Base-by-base conservation (phyloP, 2,113 vertebrate genomes). In the Jaculus jaculus region DNA sequence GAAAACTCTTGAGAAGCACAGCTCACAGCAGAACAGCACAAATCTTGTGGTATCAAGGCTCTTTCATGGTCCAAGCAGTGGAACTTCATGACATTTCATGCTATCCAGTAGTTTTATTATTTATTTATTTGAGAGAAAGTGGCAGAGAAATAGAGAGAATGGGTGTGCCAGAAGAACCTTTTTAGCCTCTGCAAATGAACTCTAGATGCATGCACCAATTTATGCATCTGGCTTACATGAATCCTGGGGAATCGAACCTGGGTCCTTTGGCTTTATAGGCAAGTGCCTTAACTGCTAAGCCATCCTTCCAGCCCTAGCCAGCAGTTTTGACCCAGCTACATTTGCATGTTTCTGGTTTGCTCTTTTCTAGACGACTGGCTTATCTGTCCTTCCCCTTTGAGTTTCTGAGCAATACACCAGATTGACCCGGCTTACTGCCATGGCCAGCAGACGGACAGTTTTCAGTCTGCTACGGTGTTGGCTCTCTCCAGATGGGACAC, bases 351-450 rank as follows among this genome's bases (percentile, higher is more conserved):
- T 65, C 34, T 77, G 12, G 42, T 74, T 23, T 75, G 78, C 73
- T 78, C 93, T 71, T 26, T 47, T n/a, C 28, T 12, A 74, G 9
- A 26, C 66, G 63, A 60, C 23, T 32, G 17, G 12, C 42, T 84
- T 93, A 18, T 54, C 12, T 34, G 88, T 91, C 66, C 18, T 83
- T 95, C 84, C 83, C 32, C 65, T 74, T 84, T 73, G 81, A 17
- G 87, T 80, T 84, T 73, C 89, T 69, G 9, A 47, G 73, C 68
- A 34, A 65, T 47, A 78, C 69, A 90, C 1, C 87, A 51, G 16
- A 54, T 83, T 47, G 84, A 42, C 61, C 24, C 91, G n/a, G 65
- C 63, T 91, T 42, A 37, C 88, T 75, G 63, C 60, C 42, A 7
- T 78, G 47, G 3, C 87, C 73, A 68, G 84, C 79, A 71, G 9